These are phyloP conservation scores for Melitaea cinxia DNA, from an alignment of 1,140 invertebrate genomes.

Conservation along the genomic window DNA sequence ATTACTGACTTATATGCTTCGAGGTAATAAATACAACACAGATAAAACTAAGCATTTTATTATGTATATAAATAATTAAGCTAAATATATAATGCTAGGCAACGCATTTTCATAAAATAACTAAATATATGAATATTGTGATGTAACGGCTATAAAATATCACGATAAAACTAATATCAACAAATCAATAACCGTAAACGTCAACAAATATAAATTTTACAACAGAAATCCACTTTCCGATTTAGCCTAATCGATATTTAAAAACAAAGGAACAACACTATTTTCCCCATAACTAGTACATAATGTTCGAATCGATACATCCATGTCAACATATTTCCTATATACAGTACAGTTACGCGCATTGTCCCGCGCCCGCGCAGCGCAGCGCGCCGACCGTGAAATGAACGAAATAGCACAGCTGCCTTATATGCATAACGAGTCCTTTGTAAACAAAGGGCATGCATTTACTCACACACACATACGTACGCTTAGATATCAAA, in stretches of 20 bases:
- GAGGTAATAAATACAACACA: no score
- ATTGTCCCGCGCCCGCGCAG: slow-evolving; percentile 9
- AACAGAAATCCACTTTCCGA: not conserved
- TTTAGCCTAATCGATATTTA: not conserved
- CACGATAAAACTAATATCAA: no score
- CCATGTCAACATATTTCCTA: slow-evolving; percentile 9
- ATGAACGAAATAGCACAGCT: slow-evolving; percentile 9
- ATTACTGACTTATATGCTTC: no score
- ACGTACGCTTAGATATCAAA: slow-evolving; percentile 12
- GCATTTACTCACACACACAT: not conserved
- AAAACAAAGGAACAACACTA: not conserved
- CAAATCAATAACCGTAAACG: no score
- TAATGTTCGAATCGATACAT: not conserved
- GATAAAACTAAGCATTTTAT: no score
- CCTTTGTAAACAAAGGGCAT: slow-evolving; percentile 1
- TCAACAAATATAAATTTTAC: no score
- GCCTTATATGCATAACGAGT: slow-evolving; percentile 7
- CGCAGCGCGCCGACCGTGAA: slow-evolving; percentile 4
- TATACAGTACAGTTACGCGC: slow-evolving; percentile 9
- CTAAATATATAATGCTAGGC: no score
- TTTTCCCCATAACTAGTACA: not conserved
- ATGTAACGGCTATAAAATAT: no score
- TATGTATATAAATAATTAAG: no score
- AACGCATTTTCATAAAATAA: no score
- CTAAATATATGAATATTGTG: no score